A percentile compares a stretch with the other conserved stretches of the same genome.
These are phyloP conservation scores for Pyrocoelia pectoralis DNA, from an alignment of 2,888 invertebrate genomes.

Conservation along the genomic window DNA sequence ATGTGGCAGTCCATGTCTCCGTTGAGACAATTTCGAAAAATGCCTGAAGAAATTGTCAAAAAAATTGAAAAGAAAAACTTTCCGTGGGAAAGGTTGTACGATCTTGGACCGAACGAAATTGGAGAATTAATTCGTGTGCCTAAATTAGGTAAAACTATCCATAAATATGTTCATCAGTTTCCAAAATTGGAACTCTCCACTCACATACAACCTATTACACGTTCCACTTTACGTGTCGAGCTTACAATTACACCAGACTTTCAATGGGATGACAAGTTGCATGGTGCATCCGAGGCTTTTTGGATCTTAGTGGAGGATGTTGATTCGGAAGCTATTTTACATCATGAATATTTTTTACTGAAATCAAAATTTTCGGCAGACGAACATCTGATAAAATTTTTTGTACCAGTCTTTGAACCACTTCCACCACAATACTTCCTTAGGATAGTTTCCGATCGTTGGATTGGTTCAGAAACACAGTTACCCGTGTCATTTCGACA, in stretches of 20 bases:
- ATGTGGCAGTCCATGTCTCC: conserved; percentile 99
- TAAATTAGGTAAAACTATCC: conserved; percentile 93
- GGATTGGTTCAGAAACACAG: conserved; percentile 95
- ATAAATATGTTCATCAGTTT: conserved; percentile 95
- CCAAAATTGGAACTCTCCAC: conserved; percentile 96
- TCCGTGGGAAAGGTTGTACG: conserved; percentile 93
- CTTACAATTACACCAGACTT: conserved; percentile 98
- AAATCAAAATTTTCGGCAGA: conserved; percentile 94
- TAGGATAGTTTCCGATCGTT: conserved; percentile 86
- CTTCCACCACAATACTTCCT: conserved; percentile 98
- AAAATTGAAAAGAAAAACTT: conserved; percentile 98
- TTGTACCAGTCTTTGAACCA: conserved; percentile 98
- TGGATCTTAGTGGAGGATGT: conserved; percentile 91
- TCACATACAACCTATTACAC: conserved; percentile 97
- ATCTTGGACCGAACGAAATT: conserved; percentile 96
- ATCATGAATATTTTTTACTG: conserved; percentile 91
- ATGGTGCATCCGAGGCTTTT: conserved; percentile 84
- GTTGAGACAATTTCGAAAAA: conserved; percentile 94
- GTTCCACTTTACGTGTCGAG: conserved; percentile 92
- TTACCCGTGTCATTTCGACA: conserved; percentile 97
- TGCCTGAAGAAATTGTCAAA: conserved; percentile 96
- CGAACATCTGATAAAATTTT: conserved; percentile 96
- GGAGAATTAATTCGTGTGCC: conserved; percentile 93
- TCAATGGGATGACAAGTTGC: conserved; percentile 97
- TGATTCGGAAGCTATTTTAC: conserved; percentile 88